A percentile compares a stretch with the other conserved stretches of the same genome.
phyloP scores from a whole-genome alignment of 2,888 invertebrate genomes.

The Campoplex nolae region DNA sequence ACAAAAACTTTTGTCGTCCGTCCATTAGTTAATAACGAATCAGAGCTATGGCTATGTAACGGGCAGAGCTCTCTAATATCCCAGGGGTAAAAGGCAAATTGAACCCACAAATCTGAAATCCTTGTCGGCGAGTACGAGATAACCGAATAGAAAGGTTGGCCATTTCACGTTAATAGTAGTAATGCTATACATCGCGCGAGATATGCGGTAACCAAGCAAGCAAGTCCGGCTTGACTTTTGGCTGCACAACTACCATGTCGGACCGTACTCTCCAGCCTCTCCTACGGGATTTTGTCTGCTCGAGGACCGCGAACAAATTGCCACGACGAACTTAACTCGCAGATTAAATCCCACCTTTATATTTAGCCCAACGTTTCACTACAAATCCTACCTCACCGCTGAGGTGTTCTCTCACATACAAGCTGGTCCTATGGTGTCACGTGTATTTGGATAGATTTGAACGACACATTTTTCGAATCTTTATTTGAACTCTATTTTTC shows the following conservation, averaged over 20 bases:
- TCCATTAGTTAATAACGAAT: slow-evolving; percentile 24
- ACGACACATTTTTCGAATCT: neutral
- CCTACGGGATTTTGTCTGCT: slow-evolving; percentile 59
- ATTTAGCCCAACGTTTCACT: slow-evolving; percentile 55
- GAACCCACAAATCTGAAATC: slow-evolving; percentile 45
- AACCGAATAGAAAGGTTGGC: slow-evolving; percentile 55
- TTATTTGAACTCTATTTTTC: neutral
- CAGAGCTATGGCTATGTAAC: neutral
- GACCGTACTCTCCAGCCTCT: slow-evolving; percentile 20
- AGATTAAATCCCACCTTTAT: slow-evolving; percentile 61
- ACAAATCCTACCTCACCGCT: slow-evolving; percentile 43
- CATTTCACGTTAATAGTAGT: slow-evolving; percentile 19
- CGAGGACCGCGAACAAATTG: slow-evolving; percentile 65
- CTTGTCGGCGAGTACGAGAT: slow-evolving; percentile 52
- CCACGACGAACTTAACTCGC: slow-evolving; percentile 61
- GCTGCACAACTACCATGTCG: slow-evolving; percentile 40
- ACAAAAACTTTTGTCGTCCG: neutral
- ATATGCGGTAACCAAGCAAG: slow-evolving; percentile 58
- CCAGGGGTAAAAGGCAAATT: slow-evolving; percentile 42
- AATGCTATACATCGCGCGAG: slow-evolving; percentile 17
- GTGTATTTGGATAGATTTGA: neutral
- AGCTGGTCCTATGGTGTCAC: slow-evolving; percentile 1
- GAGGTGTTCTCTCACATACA: neutral
- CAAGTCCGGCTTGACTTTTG: slow-evolving; percentile 61
- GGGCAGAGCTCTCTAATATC: slow-evolving; percentile 21